phyloP scores from a whole-genome alignment of 2,888 invertebrate species.

The Cristatella mucedo region DNA sequence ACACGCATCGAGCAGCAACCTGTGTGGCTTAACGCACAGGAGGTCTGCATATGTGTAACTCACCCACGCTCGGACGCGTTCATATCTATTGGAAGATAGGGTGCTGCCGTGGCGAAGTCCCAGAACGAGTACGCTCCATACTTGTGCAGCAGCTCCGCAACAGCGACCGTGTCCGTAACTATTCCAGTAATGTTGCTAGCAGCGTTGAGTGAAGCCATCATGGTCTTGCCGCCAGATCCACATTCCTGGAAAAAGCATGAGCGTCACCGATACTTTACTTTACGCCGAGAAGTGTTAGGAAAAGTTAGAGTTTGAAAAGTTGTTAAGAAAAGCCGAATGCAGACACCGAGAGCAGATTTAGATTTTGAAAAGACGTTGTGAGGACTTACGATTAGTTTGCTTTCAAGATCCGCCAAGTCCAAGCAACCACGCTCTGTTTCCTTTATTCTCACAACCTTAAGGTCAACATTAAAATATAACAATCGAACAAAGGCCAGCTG shows the following conservation, averaged over 20 bases:
- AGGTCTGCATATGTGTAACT: too few species aligned
- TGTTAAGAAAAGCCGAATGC: too few species aligned
- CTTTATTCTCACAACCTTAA: slow-evolving; percentile 13
- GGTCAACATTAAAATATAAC: too few species aligned
- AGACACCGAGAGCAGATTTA: too few species aligned
- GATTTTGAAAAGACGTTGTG: too few species aligned
- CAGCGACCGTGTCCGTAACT: slow-evolving; percentile 16
- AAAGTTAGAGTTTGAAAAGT: too few species aligned
- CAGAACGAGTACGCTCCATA: slow-evolving; percentile 18
- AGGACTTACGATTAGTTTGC: slow-evolving; percentile 17
- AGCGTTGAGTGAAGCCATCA: slow-evolving; percentile 13
- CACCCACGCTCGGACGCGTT: slow-evolving; percentile 16
- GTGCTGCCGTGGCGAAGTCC: slow-evolving; percentile 22
- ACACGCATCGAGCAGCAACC: too few species aligned
- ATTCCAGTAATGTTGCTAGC: slow-evolving; percentile 24
- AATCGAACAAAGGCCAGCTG: too few species aligned
- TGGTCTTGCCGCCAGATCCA: not conserved
- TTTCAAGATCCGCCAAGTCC: slow-evolving; percentile 15
- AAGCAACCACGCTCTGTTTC: slow-evolving; percentile 16
- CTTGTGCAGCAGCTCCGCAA: slow-evolving; percentile 17
- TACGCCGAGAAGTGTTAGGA: too few species aligned
- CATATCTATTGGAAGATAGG: slow-evolving; percentile 19
- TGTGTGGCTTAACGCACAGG: too few species aligned
- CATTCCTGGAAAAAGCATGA: slow-evolving; percentile 3
- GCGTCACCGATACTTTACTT: too few species aligned